These are phyloP conservation scores for Caenorhabditis brenneri DNA, from an alignment of 1,140 invertebrate species.

Conservation along the genomic window DNA sequence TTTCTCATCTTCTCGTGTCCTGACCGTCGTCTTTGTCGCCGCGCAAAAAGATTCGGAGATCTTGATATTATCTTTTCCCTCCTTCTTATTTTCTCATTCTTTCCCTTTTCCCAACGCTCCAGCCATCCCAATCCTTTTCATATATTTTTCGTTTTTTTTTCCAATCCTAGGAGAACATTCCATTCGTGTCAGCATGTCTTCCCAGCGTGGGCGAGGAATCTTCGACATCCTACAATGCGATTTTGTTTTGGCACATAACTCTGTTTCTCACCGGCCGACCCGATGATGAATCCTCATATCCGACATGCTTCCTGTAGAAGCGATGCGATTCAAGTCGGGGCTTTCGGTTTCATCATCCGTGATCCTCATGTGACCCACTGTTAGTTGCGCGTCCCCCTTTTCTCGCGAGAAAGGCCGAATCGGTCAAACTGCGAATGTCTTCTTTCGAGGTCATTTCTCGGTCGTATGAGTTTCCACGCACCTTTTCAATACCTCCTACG, in stretches of 20 bases:
- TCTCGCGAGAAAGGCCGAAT: not conserved
- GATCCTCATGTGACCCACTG: slow-evolving; percentile 29
- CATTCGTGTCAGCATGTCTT: not conserved
- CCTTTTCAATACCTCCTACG: not conserved
- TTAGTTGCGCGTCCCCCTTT: not conserved
- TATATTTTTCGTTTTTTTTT: not conserved
- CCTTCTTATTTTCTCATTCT: not conserved
- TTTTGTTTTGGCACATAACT: slow-evolving; percentile 11
- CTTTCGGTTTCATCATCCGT: slow-evolving; percentile 31
- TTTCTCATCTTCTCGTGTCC: not conserved
- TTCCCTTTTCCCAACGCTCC: not conserved
- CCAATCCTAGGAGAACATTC: not conserved
- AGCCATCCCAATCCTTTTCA: not conserved
- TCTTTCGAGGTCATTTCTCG: slow-evolving; percentile 28
- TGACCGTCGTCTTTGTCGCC: not conserved
- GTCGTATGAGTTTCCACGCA: slow-evolving; percentile 23
- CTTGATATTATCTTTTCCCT: not conserved
- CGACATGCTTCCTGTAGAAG: not conserved
- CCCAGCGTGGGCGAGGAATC: not conserved
- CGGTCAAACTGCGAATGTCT: slow-evolving; percentile 28
- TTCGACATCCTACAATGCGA: not conserved
- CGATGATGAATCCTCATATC: too few species aligned
- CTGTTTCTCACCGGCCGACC: not conserved
- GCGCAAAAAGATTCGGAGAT: slow-evolving; percentile 20
- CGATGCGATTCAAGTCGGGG: not conserved